Evolutionary conservation across 2,113 vertebrate genomes (phyloP), one percentile per base, ranked within the genome.

Genomic region (Lipophrys pholis): DNA sequence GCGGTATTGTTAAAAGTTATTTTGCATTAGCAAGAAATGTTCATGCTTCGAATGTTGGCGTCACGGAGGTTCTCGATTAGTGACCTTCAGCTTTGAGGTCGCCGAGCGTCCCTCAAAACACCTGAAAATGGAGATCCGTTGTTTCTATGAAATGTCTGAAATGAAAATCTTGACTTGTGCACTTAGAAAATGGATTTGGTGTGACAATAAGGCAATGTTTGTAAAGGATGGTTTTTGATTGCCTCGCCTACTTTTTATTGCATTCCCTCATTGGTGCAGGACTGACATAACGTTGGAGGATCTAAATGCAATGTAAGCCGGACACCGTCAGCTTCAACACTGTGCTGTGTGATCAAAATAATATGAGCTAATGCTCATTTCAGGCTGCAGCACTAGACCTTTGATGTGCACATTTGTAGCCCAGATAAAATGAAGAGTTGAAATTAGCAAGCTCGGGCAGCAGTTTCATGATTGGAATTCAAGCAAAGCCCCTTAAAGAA

Each of bases 121-220:
- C 35, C 39, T 76, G 11, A 67, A 80, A 71, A 74, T 69, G 21
- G 49, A 66, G 15, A 40, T 60, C 21, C 46, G 50, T 11, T 71
- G 55, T 15, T 36, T 69, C 64, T 51, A 77, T 76, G 42, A 82
- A 80, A 81, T 72, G 46, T 54, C 53, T 35, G 10, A 21, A 56
- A 76, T 69, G 0, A 52, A 70, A 65, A 16, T 15, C 11, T 50
- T 65, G 11, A 51, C 50, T 66, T 15, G 15, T 58, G 74, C 9
- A 73, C 8, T 59, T 69, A 66, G 10, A 67, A 82, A 82, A 76
- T 69, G 35, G 48, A 36, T 67, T 49, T 7, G 12, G 15, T 69
- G 61, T 78, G 76, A 78, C 83, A 78, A 73, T 80, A 90, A 81
- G 81, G 76, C 80, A 51, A 77, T 53, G 48, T 61, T 64, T 74